Base-by-base conservation (phyloP, 2,113 vertebrate species). In the Mesitornis unicolor region DNA sequence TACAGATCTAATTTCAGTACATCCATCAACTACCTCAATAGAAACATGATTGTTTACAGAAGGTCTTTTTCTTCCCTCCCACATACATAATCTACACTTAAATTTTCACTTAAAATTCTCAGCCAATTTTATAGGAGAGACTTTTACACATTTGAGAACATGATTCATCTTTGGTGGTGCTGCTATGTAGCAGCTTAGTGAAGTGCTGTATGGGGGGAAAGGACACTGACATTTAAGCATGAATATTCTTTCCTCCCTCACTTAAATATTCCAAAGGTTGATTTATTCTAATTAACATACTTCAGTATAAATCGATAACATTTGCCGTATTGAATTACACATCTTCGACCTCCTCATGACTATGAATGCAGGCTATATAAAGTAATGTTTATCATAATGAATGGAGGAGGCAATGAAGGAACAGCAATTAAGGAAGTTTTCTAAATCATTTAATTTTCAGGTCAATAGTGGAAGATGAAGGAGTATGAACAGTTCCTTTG, bases 361-460 rank as follows among this genome's bases (percentile, higher is more conserved):
- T 77, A 19, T 31, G 69, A 92, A 91, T 50, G 24, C 11, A 84
- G 35, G 3, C 18, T 77, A 31, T 45, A 43, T 48, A 43, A 45
- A 43, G 4, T 38, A 42, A 26, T 48, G 9, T 50, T 84, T 63
- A 40, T 73, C 12, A 42, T 48, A 87, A 82, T 47, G 13, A 88
- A 76, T 74, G 31, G 31, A 84, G 35, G 53, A 78, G 36, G 48
- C 22, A 84, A 57, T 14, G 16, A 73, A 56, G 17, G 56, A 86
- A 68, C 15, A 16, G 12, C 53, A 90, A 88, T 85, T 87, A 81
- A 67, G 13, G 31, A 91, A 47, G 25, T 57, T 90, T 90, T 61
- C 40, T 57, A 81, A 89, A 84, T 59, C 40, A 57, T 81, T 84
- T 42, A 59, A 47, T 77, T 56, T 5, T 81, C 29, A 54, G 22